Conservation (phyloP, 2,888 invertebrate species). For the Sceliomorpha sp. region DNA sequence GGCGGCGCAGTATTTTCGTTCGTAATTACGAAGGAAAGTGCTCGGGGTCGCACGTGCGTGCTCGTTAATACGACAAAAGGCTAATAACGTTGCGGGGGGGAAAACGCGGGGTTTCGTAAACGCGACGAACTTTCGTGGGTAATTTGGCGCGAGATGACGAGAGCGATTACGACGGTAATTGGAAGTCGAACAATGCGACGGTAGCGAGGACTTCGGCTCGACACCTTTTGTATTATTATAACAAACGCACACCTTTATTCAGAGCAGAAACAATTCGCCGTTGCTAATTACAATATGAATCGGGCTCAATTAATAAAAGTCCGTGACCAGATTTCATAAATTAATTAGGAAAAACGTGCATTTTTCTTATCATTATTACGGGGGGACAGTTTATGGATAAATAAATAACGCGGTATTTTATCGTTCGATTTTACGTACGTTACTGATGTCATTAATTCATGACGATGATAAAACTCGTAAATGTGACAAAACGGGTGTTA, state of each 20-base stretch:
- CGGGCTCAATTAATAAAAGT: too few species aligned
- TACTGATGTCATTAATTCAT: too few species aligned
- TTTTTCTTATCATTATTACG: too few species aligned
- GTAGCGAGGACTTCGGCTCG: slow-evolving; percentile 15
- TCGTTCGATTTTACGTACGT: too few species aligned
- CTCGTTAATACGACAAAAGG: slow-evolving; percentile 36
- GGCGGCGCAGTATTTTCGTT: slow-evolving; percentile 39
- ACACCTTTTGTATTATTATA: slow-evolving; percentile 27
- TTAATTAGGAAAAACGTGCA: too few species aligned
- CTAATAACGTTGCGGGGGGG: slow-evolving; percentile 34
- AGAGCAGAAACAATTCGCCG: slow-evolving; percentile 48
- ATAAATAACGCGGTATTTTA: too few species aligned
- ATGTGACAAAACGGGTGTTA: too few species aligned
- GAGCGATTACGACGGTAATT: slow-evolving; percentile 45
- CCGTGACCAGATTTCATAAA: too few species aligned
- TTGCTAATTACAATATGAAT: slow-evolving; percentile 30
- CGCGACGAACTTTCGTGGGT: slow-evolving; percentile 44
- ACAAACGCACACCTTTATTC: slow-evolving; percentile 32
- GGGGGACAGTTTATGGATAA: too few species aligned
- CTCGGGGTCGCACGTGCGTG: slow-evolving; percentile 29
- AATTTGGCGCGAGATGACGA: slow-evolving; percentile 47
- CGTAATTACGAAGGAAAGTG: slow-evolving; percentile 52
- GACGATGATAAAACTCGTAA: too few species aligned
- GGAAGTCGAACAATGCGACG: slow-evolving; percentile 37
- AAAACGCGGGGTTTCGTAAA: slow-evolving; percentile 38